Percentiles rank a stretch among this genome's conserved stretches.
These are phyloP conservation scores for Grapholita molesta DNA, from an alignment of 1,140 invertebrate genomes.

Conservation along the genomic window DNA sequence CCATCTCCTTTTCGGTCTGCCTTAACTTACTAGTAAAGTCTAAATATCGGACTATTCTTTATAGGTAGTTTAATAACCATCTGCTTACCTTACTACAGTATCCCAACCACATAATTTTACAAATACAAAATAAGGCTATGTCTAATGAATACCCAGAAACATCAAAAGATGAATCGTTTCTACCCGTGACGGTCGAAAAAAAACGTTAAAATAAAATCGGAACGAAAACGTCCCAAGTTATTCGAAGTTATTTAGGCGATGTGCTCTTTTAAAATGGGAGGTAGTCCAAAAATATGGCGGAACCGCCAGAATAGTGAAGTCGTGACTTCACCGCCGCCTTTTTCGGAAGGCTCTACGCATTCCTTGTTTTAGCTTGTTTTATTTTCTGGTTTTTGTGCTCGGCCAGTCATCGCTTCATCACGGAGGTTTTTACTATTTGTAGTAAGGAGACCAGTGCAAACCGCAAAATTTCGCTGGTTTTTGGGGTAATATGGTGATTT, in stretches of 20 bases:
- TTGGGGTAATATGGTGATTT: background rate
- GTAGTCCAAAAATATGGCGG: slow-evolving; percentile 32
- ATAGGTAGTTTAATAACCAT: background rate
- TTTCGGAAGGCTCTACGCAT: slow-evolving; percentile 39
- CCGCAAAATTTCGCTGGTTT: background rate
- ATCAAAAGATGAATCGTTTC: background rate
- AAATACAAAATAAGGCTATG: background rate
- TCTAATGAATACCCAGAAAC: background rate
- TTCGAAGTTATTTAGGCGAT: background rate
- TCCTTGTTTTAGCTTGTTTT: slow-evolving; percentile 26
- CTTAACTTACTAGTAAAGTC: no score
- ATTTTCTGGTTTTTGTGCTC: slow-evolving; percentile 7
- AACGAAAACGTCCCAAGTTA: background rate
- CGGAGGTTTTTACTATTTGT: background rate
- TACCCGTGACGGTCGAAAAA: background rate
- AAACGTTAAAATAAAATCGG: background rate
- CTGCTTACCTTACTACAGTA: background rate
- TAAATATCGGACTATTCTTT: no score
- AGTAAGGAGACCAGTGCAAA: background rate
- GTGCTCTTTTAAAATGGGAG: background rate
- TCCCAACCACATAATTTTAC: background rate
- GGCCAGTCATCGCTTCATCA: slow-evolving; percentile 3
- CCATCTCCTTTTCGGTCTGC: no score
- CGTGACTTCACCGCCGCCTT: slow-evolving; percentile 43
- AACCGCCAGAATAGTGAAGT: slow-evolving; percentile 33